Evolutionary conservation across 2,888 invertebrate genomes (phyloP), one percentile per base, ranked within the genome.

Genomic region (Apodemia mormo): DNA sequence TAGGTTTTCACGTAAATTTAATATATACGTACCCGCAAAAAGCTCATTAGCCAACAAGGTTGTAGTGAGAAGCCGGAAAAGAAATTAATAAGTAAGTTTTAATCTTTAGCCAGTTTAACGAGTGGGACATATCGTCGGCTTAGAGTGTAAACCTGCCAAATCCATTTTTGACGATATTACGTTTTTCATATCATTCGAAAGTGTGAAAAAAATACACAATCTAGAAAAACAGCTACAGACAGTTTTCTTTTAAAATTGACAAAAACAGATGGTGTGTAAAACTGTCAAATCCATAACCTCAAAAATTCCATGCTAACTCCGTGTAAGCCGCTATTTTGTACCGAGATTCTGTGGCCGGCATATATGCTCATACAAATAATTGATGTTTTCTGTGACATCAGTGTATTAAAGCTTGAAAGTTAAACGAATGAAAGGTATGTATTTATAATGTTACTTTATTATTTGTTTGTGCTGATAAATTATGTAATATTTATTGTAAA

Each of bases 11-110:
- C 7, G n/a, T n/a, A 10, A 52, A 52, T 52, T 14, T 14, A n/a
- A n/a, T 52, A 7, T 54, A 22, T 22, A 0, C 2, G 22, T 54
- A 54, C 54, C 2, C 22, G 22, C 3, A 22, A 54, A 4, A 22
- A 8, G 22, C 8, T 22, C 22, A 54, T 54, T 54, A 22, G 14
- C n/a, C 8, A 33, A 33, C 58, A 61, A 61, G 58, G 6, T 61
- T 30, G 30, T 4, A 30, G 58, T 61, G 33, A 61, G 58, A 61
- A 61, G 58, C 58, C 58, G 58, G 58, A 61, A 61, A 61, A 61
- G 12, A n/a, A 52, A 6, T 0, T 52, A 52, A 52, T 52, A 52
- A 52, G 49, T 49, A 49, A 49, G 49, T 49, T 49, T 14, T 14
- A 49, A 49, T 52, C 14, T 52, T 52, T 52, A 52, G 52, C 52